Percentiles rank a stretch among this genome's conserved stretches.
Evolutionary conservation across 2,888 invertebrate species (phyloP).

Genomic region (Nebria salina): DNA sequence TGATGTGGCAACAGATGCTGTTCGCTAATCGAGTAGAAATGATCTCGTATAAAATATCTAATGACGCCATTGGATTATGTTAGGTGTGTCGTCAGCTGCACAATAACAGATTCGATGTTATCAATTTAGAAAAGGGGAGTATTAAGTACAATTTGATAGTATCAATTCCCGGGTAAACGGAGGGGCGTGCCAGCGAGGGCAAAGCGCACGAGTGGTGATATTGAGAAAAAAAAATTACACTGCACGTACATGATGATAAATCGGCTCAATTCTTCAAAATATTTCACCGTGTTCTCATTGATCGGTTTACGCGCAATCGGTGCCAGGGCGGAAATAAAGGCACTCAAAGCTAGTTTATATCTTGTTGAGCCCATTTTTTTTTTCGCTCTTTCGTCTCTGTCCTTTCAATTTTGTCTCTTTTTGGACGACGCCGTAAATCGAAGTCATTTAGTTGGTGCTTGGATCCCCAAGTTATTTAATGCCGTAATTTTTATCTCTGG

Average conservation of each 20-base stretch:
- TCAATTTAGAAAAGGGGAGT: not conserved
- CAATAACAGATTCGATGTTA: not conserved
- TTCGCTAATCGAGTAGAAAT: not conserved
- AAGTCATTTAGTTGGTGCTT: not conserved
- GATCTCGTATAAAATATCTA: not conserved
- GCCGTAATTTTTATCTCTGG: not conserved
- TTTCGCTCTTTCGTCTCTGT: not conserved
- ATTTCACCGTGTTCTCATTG: not conserved
- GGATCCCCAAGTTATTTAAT: not conserved
- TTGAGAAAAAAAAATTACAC: not conserved
- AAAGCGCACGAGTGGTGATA: not conserved
- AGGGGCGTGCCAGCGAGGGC: not conserved
- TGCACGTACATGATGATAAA: not conserved
- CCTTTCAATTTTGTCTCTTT: not conserved
- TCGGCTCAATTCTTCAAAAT: not conserved
- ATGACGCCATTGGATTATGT: not conserved
- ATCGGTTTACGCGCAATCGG: slow-evolving; percentile 1
- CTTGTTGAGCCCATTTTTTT: slow-evolving; percentile 1
- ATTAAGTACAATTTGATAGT: not conserved
- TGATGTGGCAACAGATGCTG: not conserved
- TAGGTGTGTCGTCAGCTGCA: not conserved
- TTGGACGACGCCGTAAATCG: not conserved
- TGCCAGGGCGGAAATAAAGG: not conserved
- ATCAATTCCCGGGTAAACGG: not conserved
- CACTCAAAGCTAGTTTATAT: not conserved